These are phyloP conservation scores for Cyclina sinensis DNA, from an alignment of 1,140 invertebrate species.

Conservation along the genomic window DNA sequence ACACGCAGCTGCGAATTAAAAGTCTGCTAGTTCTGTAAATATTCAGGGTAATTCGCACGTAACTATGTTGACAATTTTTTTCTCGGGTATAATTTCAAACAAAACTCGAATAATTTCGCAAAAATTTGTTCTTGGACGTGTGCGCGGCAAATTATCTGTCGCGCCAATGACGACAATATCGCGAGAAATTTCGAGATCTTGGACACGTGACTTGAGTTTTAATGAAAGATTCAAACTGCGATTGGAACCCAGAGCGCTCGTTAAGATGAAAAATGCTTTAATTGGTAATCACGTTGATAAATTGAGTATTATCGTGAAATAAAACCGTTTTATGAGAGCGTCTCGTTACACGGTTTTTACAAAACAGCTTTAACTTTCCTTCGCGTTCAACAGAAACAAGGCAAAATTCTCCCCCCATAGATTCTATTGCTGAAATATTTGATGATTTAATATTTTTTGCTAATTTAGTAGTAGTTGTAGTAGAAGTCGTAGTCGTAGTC, in stretches of 20 bases:
- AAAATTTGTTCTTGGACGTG: conserved; percentile 20
- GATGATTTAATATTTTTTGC: too few relatives aligned
- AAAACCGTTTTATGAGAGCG: conserved; percentile 21
- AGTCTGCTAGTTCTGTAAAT: too few relatives aligned
- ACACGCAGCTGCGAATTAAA: too few relatives aligned
- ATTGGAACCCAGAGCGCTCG: conserved; percentile 1
- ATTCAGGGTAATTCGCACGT: too few relatives aligned
- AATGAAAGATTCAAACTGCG: conserved; percentile 43
- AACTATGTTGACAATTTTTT: not conserved
- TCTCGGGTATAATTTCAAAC: not conserved
- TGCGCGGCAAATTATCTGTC: conserved; percentile 25
- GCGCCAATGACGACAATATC: conserved; percentile 19
- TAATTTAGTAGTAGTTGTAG: too few relatives aligned
- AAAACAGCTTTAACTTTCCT: not conserved
- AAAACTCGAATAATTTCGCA: not conserved
- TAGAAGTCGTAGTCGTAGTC: too few relatives aligned
- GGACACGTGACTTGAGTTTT: conserved; percentile 43
- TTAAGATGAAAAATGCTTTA: conserved; percentile 42
- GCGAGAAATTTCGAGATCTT: conserved; percentile 36
- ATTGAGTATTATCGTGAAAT: conserved; percentile 42
- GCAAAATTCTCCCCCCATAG: too few relatives aligned
- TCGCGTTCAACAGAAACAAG: too few relatives aligned
- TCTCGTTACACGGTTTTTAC: conserved; percentile 24
- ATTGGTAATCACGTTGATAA: conserved; percentile 44
- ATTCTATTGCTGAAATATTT: too few relatives aligned